These are phyloP conservation scores for Littorina saxatilis DNA, from an alignment of 1,140 invertebrate genomes.

Conservation along the genomic window DNA sequence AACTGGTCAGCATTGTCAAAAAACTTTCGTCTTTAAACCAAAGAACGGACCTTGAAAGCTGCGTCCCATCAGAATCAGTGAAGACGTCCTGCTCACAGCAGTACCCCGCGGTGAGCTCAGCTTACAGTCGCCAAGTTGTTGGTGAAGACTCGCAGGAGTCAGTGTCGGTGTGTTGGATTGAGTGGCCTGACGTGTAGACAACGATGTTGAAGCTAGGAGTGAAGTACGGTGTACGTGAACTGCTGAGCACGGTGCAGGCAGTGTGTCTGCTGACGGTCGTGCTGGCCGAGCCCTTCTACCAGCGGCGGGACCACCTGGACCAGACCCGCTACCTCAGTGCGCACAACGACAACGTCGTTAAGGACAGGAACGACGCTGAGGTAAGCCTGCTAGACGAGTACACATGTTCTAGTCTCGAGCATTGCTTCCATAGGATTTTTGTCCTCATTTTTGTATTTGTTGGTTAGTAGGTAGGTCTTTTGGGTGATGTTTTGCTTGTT, in stretches of 20 bases:
- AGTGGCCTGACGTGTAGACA: too few species aligned
- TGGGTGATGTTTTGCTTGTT: background rate
- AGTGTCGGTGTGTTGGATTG: too few species aligned
- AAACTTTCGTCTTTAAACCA: too few species aligned
- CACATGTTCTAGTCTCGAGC: background rate
- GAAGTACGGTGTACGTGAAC: constrained; percentile 2
- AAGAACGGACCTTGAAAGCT: too few species aligned
- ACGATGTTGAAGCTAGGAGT: constrained; percentile 23
- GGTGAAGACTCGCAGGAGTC: too few species aligned
- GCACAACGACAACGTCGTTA: constrained; percentile 40
- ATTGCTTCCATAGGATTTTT: background rate
- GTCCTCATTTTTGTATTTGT: background rate
- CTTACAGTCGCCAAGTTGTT: too few species aligned
- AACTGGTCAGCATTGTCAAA: too few species aligned
- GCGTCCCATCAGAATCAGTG: too few species aligned
- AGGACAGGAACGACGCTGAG: constrained; percentile 38
- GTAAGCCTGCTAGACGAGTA: background rate
- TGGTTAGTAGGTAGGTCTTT: background rate
- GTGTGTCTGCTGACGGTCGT: constrained; percentile 36
- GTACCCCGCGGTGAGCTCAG: too few species aligned
- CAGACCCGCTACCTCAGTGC: constrained; percentile 42
- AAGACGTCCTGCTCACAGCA: too few species aligned
- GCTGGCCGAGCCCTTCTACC: constrained; percentile 48
- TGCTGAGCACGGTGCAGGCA: constrained; percentile 37
- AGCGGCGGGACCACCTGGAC: constrained; percentile 49